Evolutionary conservation across 2,888 invertebrate species (phyloP), one percentile per base, ranked within the genome.

Genomic region (Herminia tarsipennalis): DNA sequence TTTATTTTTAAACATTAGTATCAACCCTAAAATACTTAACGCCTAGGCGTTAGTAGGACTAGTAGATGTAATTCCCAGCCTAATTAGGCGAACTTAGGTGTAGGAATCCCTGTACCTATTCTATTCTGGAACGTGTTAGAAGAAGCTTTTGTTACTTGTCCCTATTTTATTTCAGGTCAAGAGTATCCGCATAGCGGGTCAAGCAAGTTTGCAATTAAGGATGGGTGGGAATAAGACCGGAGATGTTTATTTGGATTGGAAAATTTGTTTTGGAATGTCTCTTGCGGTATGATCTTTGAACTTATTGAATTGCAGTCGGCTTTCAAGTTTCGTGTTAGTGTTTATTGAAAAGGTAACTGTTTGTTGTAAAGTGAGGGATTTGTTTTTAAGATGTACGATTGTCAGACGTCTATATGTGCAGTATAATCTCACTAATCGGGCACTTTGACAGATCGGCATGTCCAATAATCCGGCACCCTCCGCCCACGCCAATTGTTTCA

Each of bases 71-170:
- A 78, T 86, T 68, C 69, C 65, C 65, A 65, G 60, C 83, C 86
- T 88, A 90, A 90, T 90, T 90, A 89, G 89, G 83, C 75, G 72
- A 70, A 69, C 72, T 74, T 68, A 88, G 85, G 90, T 90, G 90
- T 90, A 79, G 83, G 83, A 78, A 86, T 78, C 79, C 77, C 56
- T 90, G 90, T 90, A 66, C 66, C 73, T 71, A 64, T 78, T 82
- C 79, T 75, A 84, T 81, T 82, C 82, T 82, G 81, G 83, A 81
- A 81, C 86, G 77, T 77, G 81, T 73, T 67, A 65, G 72, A 70
- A 73, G 76, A 77, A 75, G 73, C 78, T 74, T 82, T 86, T 83
- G 84, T 86, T 83, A 57, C 71, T 48, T 24, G 41, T 38, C 22
- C 48, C 51, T 37, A 55, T 64, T 64, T 57, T 59, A 43, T 35